Base-by-base conservation (phyloP, 1,140 invertebrate species). In the Drosophila orosa region DNA sequence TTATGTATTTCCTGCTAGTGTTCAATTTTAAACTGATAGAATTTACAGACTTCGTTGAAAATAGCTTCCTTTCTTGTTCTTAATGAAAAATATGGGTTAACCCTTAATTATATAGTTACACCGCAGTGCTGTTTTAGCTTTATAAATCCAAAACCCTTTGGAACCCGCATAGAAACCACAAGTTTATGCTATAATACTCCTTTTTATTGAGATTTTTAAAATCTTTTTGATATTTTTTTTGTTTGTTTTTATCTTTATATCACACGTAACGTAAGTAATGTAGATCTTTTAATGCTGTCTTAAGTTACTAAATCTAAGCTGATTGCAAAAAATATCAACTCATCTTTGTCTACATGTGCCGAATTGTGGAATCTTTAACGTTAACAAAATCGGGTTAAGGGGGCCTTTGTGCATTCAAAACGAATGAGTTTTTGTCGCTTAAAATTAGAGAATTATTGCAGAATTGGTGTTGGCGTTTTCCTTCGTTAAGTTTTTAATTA, bases 151-250 rank as follows among this genome's bases (percentile, higher is more conserved):
- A n/a, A n/a, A n/a, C n/a, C n/a, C n/a, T n/a, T n/a, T n/a, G n/a
- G 15, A 47, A 10, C 10, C 50, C 29, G 15, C 0, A 52, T 4
- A 60, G 47, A 55, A 50, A 22, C n/a, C 1, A 27, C 3, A 15
- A 25, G 15, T 45, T 74, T 84, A 89, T 75, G 39, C 80, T 89
- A 89, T 89, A 89, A 89, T 89, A 89, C 85, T 89, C 75, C 66
- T 87, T 89, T 89, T 89, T 89, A 89, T 89, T 89, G 69, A 87
- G 84, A 89, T 89, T 89, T 79, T 89, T 84, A 72, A 89, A 89
- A 89, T 84, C 74, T 39, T 89, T 87, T 87, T 78, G 67, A 75
- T 89, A 66, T 89, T 89, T 89, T 83, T 89, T 82, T 71, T 66
- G 54, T 71, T 77, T 22, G 31, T 56, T 80, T 89, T 77, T 52